Percentiles rank a stretch among this genome's conserved stretches.
Conservation (phyloP, 2,113 vertebrate genomes). For the Silurus meridionalis region DNA sequence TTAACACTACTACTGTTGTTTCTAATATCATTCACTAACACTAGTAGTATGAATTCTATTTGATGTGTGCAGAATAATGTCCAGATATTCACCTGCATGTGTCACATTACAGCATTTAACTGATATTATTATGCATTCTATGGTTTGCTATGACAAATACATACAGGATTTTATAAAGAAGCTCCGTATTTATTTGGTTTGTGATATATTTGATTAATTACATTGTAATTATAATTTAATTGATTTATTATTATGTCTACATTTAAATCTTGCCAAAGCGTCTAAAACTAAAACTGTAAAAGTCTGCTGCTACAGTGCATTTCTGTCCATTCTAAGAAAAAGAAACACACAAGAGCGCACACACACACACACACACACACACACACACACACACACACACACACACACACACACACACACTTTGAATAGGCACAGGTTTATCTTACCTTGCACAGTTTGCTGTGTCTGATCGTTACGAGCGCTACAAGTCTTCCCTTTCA, state of each 20-base stretch:
- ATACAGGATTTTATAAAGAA: neutral
- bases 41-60: neutral
- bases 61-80: neutral
- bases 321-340: neutral
- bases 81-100: neutral
- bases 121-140: neutral
- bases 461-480: constrained; percentile 17
- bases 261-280: neutral
- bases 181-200: neutral
- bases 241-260: neutral
- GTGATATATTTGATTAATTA: neutral
- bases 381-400: too few relatives aligned
- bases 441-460: constrained; percentile 29
- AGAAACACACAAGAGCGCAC: too few relatives aligned
- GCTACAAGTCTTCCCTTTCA: neutral
- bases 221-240: neutral
- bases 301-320: neutral
- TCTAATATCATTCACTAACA: too few relatives aligned
- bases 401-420: neutral
- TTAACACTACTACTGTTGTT: too few relatives aligned
- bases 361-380: too few relatives aligned
- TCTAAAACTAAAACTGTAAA: neutral
- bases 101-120: neutral
- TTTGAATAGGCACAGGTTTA: constrained; percentile 25
- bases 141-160: neutral